These are phyloP conservation scores for Lophotis ruficrista DNA, from an alignment of 2,113 vertebrate species.

Conservation along the genomic window DNA sequence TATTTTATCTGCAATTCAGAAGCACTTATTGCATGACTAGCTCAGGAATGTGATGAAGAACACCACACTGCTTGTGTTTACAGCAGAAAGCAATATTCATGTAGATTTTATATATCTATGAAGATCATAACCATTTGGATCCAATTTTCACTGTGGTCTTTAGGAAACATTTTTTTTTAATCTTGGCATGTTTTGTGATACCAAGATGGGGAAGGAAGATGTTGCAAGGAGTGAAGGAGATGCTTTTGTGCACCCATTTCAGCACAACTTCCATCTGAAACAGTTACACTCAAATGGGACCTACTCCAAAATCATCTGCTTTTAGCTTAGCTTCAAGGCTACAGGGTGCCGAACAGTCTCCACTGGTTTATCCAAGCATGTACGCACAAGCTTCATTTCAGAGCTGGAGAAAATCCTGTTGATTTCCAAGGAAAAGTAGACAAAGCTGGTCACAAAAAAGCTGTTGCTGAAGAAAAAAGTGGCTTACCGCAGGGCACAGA, in stretches of 20 bases:
- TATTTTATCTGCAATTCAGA: background rate
- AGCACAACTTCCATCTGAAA: background rate
- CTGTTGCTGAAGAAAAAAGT: background rate
- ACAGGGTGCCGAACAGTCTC: background rate
- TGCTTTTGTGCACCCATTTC: background rate
- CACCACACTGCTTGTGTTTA: background rate
- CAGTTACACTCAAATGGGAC: background rate
- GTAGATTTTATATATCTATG: background rate
- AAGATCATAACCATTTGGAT: background rate
- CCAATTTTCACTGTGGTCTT: background rate
- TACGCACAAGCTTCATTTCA: background rate
- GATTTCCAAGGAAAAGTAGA: background rate
- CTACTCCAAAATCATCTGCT: background rate
- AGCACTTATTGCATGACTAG: background rate
- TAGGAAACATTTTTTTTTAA: background rate
- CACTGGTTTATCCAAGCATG: background rate
- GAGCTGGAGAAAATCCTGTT: background rate
- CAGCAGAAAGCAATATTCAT: background rate
- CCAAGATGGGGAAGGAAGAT: background rate
- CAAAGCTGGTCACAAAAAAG: background rate
- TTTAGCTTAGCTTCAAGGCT: background rate
- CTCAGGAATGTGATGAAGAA: background rate
- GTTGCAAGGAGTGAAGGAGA: background rate
- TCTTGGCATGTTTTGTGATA: background rate
- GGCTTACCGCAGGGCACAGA: background rate